These are phyloP conservation scores for Schizopygopsis malacanthus DNA, from an alignment of 2,797 vertebrate genomes.

Conservation along the genomic window DNA sequence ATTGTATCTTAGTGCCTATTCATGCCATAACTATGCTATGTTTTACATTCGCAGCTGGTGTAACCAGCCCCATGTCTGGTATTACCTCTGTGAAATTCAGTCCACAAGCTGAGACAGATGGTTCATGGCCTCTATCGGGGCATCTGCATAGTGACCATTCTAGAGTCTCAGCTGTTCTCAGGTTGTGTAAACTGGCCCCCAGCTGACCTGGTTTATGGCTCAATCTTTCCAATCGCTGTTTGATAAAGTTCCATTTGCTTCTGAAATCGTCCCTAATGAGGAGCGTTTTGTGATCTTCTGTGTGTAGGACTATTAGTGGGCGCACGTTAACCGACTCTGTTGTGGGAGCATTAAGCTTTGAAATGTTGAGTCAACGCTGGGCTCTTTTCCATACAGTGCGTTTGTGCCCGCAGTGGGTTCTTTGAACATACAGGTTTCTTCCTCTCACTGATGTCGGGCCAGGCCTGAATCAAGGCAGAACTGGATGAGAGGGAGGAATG, in stretches of 20 bases:
- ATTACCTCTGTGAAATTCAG: constrained; percentile 7
- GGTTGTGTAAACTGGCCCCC: constrained; percentile 40
- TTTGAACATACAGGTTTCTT: constrained; percentile 60
- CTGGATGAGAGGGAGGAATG: constrained; percentile 42
- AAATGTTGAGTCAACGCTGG: constrained; percentile 55
- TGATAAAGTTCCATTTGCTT: constrained; percentile 14
- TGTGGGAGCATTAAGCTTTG: constrained; percentile 63
- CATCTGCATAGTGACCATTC: constrained; percentile 52
- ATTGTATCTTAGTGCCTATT: not conserved
- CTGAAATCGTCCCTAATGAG: constrained; percentile 13
- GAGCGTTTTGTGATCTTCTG: constrained; percentile 36
- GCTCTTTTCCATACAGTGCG: constrained; percentile 28
- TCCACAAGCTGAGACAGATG: constrained; percentile 23
- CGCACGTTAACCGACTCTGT: constrained; percentile 23
- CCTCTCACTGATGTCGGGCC: constrained; percentile 42
- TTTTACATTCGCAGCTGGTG: constrained; percentile 1
- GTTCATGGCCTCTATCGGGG: constrained; percentile 43
- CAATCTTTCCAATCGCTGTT: constrained; percentile 15
- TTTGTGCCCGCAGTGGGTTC: constrained; percentile 45
- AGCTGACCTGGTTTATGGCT: constrained; percentile 5
- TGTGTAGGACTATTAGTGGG: constrained; percentile 37
- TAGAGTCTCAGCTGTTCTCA: constrained; percentile 48
- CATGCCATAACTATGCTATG: not conserved
- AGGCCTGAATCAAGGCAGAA: constrained; percentile 41
- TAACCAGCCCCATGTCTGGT: not conserved